A percentile compares a stretch with the other conserved stretches of the same genome.
phyloP scores from a whole-genome alignment of 2,888 invertebrate species.

The Sceliomorpha sp. region DNA sequence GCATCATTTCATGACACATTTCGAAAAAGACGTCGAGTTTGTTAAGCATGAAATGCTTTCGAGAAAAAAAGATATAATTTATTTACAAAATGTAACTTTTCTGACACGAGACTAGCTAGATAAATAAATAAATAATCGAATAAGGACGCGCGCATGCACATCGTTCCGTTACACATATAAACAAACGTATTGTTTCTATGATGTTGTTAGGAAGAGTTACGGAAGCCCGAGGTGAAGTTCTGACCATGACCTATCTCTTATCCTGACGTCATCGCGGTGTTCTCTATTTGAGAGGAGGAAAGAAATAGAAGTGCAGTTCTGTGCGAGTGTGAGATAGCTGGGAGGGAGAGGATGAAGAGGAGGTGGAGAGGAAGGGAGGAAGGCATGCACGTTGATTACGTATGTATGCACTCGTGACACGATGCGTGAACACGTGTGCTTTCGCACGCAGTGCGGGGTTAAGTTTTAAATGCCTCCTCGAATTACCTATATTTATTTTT shows the following conservation, averaged over 20 bases:
- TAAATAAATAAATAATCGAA: too few species aligned
- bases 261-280: conserved; percentile 52
- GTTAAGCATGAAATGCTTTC: too few species aligned
- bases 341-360: too few species aligned
- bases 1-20: background rate
- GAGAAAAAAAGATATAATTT: too few species aligned
- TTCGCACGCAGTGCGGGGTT: conserved; percentile 30
- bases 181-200: too few species aligned
- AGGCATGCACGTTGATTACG: conserved; percentile 41
- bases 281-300: conserved; percentile 34
- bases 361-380: conserved; percentile 25
- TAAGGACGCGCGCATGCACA: too few species aligned
- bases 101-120: too few species aligned
- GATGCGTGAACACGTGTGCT: conserved; percentile 38
- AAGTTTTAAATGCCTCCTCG: conserved; percentile 28
- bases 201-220: too few species aligned
- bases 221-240: conserved; percentile 56
- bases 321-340: too few species aligned
- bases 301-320: conserved; percentile 39
- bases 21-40: too few species aligned
- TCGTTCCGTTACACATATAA: too few species aligned
- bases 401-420: conserved; percentile 23
- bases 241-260: conserved; percentile 67
- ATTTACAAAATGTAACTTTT: too few species aligned
- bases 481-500: conserved; percentile 31